These are phyloP conservation scores for Riptortus pedestris DNA, from an alignment of 1,140 invertebrate species.

Conservation along the genomic window DNA sequence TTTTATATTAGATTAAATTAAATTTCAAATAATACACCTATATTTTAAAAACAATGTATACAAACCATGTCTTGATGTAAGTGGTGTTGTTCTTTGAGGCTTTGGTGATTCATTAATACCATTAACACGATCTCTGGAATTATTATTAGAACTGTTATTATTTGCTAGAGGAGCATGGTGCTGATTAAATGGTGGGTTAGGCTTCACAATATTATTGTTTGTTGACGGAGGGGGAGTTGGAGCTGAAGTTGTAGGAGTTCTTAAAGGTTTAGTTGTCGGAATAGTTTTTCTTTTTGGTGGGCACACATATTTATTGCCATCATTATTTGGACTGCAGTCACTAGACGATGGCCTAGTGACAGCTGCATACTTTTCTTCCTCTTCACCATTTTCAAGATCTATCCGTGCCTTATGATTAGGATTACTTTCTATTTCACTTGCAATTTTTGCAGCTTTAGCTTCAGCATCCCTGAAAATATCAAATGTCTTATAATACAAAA, in stretches of 20 bases:
- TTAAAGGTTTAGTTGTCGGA: constrained; percentile 45
- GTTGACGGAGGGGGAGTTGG: constrained; percentile 32
- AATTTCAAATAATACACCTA: not conserved
- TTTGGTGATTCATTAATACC: not conserved
- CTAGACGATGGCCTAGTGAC: constrained; percentile 44
- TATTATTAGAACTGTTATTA: not conserved
- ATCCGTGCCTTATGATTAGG: constrained; percentile 65
- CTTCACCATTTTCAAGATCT: constrained; percentile 83
- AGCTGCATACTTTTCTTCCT: constrained; percentile 73
- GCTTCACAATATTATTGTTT: not conserved
- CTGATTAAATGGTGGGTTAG: not conserved
- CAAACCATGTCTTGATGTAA: constrained; percentile 15
- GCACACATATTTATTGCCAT: constrained; percentile 55
- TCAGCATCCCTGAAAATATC: constrained; percentile 52
- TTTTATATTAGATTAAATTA: not conserved
- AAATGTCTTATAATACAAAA: not conserved
- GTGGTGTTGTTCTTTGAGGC: not conserved
- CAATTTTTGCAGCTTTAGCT: constrained; percentile 74
- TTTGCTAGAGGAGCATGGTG: not conserved
- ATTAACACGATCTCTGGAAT: constrained; percentile 14
- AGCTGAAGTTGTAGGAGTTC: constrained; percentile 38
- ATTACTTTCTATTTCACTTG: constrained; percentile 79
- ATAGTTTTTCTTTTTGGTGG: constrained; percentile 58
- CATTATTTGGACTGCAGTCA: constrained; percentile 11
- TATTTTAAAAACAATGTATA: not conserved